Conservation (phyloP, 2,797 vertebrate species). For the Sebastes paucispinis region DNA sequence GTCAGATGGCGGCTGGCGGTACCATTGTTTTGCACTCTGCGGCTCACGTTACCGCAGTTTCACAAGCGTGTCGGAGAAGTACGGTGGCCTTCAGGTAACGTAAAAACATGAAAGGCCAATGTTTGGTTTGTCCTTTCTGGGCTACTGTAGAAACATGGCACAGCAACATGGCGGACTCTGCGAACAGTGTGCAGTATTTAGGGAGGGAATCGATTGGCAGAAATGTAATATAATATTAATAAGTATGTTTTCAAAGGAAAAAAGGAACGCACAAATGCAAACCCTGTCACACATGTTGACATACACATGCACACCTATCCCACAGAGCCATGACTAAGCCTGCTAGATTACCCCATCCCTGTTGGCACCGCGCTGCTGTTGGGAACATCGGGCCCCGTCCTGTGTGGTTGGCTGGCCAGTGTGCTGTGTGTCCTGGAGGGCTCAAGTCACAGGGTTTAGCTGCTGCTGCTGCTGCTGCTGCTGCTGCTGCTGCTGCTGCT, state of each 20-base stretch:
- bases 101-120: too few relatives aligned
- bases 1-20: too few relatives aligned
- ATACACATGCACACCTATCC: constrained; percentile 14
- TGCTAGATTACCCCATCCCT: constrained; percentile 53
- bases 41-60: too few relatives aligned
- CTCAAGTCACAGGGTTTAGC: constrained; percentile 56
- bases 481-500: neutral
- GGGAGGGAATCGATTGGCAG: too few relatives aligned
- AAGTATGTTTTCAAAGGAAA: neutral
- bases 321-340: constrained; percentile 58
- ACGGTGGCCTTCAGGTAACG: too few relatives aligned
- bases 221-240: too few relatives aligned
- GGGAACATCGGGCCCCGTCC: constrained; percentile 49
- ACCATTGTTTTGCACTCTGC: too few relatives aligned
- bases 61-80: too few relatives aligned
- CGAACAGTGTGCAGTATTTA: too few relatives aligned
- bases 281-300: constrained; percentile 11
- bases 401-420: constrained; percentile 53
- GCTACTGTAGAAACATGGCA: too few relatives aligned
- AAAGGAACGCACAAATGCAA: neutral
- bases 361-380: constrained; percentile 28
- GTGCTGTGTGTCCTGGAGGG: constrained; percentile 43
- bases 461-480: constrained; percentile 40
- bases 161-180: too few relatives aligned
- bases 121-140: too few relatives aligned